phyloP scores from a whole-genome alignment of 2,797 vertebrate species.

The Helicolenus hilgendorfi region DNA sequence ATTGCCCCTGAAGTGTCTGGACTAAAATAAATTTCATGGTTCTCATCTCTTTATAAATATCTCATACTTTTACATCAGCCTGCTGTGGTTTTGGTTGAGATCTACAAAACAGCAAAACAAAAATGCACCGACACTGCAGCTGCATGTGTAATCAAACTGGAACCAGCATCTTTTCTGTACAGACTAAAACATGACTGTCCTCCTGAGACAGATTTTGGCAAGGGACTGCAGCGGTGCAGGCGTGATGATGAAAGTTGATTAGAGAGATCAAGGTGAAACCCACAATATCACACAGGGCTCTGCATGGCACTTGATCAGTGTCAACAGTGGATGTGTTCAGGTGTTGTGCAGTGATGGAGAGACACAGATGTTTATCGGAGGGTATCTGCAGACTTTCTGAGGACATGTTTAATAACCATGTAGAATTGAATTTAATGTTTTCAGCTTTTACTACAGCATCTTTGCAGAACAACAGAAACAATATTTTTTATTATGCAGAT shows the following conservation, averaged over 20 bases:
- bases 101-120: slow-evolving; percentile 8
- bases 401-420: background rate
- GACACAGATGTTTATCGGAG: background rate
- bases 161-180: background rate
- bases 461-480: background rate
- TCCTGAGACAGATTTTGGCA: background rate
- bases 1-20: slow-evolving; percentile 26
- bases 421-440: background rate
- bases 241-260: background rate
- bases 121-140: slow-evolving; percentile 4
- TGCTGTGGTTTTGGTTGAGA: slow-evolving; percentile 27
- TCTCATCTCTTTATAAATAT: slow-evolving; percentile 52
- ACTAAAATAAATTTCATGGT: slow-evolving; percentile 43
- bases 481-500: background rate
- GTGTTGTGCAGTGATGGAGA: background rate
- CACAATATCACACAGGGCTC: background rate
- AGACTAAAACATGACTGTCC: background rate
- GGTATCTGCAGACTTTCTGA: background rate
- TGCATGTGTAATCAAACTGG: background rate
- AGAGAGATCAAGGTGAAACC: slow-evolving; percentile 19
- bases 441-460: background rate
- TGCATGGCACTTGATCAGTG: background rate
- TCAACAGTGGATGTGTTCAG: background rate
- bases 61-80: slow-evolving; percentile 39
- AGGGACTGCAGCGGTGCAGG: background rate